Percentiles rank a stretch among this genome's conserved stretches.
phyloP scores from a whole-genome alignment of 2,888 invertebrate genomes.

The Chrysomela aeneicollis region DNA sequence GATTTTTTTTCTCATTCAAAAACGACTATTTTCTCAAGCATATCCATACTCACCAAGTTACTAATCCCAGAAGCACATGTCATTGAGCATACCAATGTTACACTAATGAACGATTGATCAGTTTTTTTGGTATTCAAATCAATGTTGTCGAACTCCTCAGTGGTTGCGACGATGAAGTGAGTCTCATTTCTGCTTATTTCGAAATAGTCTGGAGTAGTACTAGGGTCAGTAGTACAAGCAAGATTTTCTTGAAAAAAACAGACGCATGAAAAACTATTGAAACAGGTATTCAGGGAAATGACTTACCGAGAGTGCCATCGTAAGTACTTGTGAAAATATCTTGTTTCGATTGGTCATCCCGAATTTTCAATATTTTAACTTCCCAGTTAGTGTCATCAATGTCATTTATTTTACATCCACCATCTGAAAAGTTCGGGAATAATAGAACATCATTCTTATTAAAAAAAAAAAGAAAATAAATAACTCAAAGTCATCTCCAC shows the following conservation, averaged over 20 bases:
- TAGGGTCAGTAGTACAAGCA: neutral
- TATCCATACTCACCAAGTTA: conserved; percentile 29
- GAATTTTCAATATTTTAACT: neutral
- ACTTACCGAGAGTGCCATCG: conserved; percentile 4
- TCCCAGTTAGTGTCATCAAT: conserved; percentile 2
- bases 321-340: conserved; percentile 4
- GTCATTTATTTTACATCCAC: conserved; percentile 28
- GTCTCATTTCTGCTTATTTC: conserved; percentile 7
- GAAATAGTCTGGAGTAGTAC: conserved; percentile 17
- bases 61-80: conserved; percentile 15
- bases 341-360: conserved; percentile 16
- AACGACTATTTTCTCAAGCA: neutral
- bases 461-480: too few species aligned
- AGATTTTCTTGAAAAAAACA: neutral
- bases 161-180: conserved; percentile 26
- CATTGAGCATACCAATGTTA: conserved; percentile 17
- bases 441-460: too few species aligned
- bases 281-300: neutral
- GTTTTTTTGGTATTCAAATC: conserved; percentile 24
- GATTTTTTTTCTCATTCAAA: neutral
- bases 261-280: neutral
- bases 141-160: conserved; percentile 18
- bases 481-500: too few species aligned
- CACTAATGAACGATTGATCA: neutral
- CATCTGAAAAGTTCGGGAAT: conserved; percentile 23